Percentiles rank a stretch among this genome's conserved stretches.
Conservation (phyloP, 1,140 invertebrate genomes). For the Liolophura sinensis region DNA sequence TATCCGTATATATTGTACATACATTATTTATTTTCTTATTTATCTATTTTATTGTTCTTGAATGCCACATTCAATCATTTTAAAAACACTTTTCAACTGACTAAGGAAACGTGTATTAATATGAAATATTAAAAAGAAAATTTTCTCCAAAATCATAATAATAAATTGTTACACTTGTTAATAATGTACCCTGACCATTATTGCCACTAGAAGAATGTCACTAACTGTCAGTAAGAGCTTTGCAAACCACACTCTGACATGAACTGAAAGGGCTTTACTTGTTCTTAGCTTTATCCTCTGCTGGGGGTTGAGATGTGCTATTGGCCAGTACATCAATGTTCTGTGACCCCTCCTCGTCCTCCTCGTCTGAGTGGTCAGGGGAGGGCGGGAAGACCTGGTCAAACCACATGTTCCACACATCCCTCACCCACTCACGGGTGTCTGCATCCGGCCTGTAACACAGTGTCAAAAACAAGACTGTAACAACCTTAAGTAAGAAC, state of each 20-base stretch:
- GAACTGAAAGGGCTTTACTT: constrained; percentile 11
- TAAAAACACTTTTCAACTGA: too few species aligned
- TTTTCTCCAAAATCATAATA: too few species aligned
- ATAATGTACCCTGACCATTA: too few species aligned
- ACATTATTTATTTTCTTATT: not conserved
- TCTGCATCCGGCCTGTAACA: constrained; percentile 28
- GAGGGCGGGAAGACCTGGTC: constrained; percentile 54
- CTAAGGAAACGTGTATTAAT: too few species aligned
- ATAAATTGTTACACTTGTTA: too few species aligned
- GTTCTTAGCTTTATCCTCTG: constrained; percentile 31
- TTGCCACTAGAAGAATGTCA: not conserved
- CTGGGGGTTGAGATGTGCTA: not conserved
- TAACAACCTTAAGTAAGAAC: too few species aligned
- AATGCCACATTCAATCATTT: too few species aligned
- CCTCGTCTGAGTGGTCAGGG: constrained; percentile 39
- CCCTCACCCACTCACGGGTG: constrained; percentile 51
- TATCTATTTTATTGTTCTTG: too few species aligned
- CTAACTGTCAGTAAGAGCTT: too few species aligned
- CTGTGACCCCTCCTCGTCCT: constrained; percentile 28
- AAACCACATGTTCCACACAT: constrained; percentile 59
- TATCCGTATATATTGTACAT: not conserved
- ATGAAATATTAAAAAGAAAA: too few species aligned
- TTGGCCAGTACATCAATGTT: constrained; percentile 5
- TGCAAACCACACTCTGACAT: not conserved
- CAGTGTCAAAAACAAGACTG: not conserved